phyloP scores from a whole-genome alignment of 2,888 invertebrate species.

The Aproaerema taeniolella region DNA sequence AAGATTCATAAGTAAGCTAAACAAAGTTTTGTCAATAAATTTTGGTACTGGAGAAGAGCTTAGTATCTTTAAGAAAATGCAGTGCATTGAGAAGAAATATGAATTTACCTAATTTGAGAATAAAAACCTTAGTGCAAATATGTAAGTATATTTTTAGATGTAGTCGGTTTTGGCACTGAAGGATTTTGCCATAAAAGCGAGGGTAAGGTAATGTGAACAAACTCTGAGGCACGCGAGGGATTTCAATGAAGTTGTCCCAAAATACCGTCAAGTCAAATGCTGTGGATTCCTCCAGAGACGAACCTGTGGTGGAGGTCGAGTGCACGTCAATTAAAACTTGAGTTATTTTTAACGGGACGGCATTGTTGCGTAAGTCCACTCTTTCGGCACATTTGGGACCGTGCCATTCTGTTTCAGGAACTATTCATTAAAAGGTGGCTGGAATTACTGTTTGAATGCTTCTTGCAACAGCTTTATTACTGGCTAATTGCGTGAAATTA shows the following conservation, averaged over 20 bases:
- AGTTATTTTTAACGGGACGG: background rate
- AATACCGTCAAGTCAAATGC: slow-evolving; percentile 23
- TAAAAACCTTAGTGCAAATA: too few relatives aligned
- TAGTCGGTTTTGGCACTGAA: too few relatives aligned
- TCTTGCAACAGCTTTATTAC: background rate
- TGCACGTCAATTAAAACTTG: slow-evolving; percentile 4
- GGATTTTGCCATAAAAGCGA: too few relatives aligned
- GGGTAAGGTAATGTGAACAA: background rate
- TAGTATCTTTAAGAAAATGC: too few relatives aligned
- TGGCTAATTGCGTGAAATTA: background rate
- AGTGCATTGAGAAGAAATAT: too few relatives aligned
- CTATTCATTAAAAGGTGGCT: background rate
- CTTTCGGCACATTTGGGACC: slow-evolving; percentile 6
- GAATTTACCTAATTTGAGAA: too few relatives aligned
- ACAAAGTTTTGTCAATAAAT: too few relatives aligned
- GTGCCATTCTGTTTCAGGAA: slow-evolving; percentile 1
- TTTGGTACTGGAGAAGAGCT: too few relatives aligned
- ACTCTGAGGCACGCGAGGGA: slow-evolving; percentile 17
- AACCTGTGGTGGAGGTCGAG: slow-evolving; percentile 5
- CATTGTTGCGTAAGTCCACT: slow-evolving; percentile 4
- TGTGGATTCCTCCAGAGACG: slow-evolving; percentile 19
- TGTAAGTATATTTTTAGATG: too few relatives aligned
- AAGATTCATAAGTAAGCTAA: too few relatives aligned
- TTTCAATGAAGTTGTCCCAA: slow-evolving; percentile 24
- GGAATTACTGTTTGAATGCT: background rate